Conservation (phyloP, 2,797 vertebrate genomes). For the Pseudochromis fuscus region DNA sequence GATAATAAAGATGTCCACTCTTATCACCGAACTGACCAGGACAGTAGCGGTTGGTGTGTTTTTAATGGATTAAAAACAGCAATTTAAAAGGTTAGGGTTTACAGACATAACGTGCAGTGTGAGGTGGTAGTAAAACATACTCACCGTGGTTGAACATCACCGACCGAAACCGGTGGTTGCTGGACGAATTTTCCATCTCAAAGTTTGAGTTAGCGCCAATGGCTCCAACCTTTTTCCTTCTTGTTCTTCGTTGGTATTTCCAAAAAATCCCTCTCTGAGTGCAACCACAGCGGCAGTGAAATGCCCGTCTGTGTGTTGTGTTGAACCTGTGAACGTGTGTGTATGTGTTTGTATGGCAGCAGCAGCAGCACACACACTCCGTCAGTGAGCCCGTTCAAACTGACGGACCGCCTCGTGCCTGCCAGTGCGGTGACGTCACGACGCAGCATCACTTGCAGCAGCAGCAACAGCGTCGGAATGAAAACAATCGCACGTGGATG, state of each 20-base stretch:
- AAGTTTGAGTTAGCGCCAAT: constrained; percentile 53
- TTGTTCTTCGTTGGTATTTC: constrained; percentile 39
- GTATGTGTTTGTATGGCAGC: constrained; percentile 4
- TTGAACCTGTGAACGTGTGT: constrained; percentile 13
- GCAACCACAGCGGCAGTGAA: constrained; percentile 18
- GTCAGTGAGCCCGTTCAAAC: neutral
- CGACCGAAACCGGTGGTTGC: constrained; percentile 82
- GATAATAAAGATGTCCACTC: neutral
- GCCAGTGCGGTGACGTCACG: constrained; percentile 78
- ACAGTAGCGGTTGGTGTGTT: neutral
- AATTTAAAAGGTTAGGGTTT: constrained; percentile 7
- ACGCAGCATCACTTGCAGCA: constrained; percentile 32
- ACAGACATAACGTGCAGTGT: neutral
- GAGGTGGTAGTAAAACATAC: constrained; percentile 56
- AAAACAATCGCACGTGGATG: constrained; percentile 88
- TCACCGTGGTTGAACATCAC: constrained; percentile 86
- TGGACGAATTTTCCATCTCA: constrained; percentile 82
- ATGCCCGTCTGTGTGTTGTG: constrained; percentile 37
- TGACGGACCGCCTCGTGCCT: constrained; percentile 8
- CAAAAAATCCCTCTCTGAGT: constrained; percentile 26
- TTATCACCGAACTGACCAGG: neutral
- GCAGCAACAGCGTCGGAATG: constrained; percentile 74
- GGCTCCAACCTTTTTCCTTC: constrained; percentile 22
- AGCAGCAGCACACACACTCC: neutral
- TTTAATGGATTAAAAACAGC: neutral